Evolutionary conservation across 1,140 invertebrate species (phyloP).

Genomic region (Ceratitis capitata): DNA sequence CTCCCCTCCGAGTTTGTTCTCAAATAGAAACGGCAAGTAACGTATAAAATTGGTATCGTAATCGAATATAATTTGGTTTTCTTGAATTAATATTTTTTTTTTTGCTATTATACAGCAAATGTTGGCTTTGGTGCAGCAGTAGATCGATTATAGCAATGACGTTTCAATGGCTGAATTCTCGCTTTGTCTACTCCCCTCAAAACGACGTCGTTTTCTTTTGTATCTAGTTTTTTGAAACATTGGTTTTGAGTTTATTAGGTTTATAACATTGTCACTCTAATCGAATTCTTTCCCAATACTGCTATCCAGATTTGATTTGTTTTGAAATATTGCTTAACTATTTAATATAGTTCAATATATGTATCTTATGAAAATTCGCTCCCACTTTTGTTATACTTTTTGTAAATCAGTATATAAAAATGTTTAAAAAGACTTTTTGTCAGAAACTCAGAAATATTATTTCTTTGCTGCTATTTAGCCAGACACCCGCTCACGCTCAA

Average conservation of each 20-base stretch:
- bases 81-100: neutral
- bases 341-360: no score
- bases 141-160: neutral
- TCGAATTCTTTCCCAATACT: neutral
- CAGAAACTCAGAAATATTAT: neutral
- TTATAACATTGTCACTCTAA: neutral
- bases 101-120: neutral
- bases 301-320: no score
- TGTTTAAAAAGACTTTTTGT: neutral
- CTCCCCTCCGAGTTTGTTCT: neutral
- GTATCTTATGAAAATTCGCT: no score
- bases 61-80: neutral
- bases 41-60: neutral
- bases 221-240: constrained; percentile 36
- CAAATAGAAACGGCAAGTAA: neutral
- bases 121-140: neutral
- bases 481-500: neutral
- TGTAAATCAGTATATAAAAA: neutral
- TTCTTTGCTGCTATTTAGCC: neutral
- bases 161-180: neutral
- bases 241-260: constrained; percentile 34
- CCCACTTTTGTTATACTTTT: neutral
- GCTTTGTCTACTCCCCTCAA: neutral
- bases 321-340: no score
- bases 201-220: constrained; percentile 38